Evolutionary conservation across 2,113 vertebrate species (phyloP).

Genomic region (Promerops cafer): DNA sequence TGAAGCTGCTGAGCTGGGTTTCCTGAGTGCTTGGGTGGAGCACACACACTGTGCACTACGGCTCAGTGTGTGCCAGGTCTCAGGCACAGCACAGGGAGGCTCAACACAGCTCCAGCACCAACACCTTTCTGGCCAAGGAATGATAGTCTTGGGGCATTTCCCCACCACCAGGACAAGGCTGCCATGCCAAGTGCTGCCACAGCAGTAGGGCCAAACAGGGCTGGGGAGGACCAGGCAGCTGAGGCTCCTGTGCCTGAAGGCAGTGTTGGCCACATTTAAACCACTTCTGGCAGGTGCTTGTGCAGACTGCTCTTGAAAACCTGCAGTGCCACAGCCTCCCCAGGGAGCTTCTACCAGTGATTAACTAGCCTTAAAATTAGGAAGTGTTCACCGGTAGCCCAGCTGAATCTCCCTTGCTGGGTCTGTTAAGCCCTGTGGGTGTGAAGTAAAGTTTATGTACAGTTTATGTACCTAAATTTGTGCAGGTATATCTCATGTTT

Average conservation of each 20-base stretch:
- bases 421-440: neutral
- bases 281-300: accelerated
- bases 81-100: accelerated
- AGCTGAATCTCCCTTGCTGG: neutral
- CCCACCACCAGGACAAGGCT: neutral
- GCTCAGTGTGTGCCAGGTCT: neutral
- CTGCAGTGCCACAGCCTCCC: neutral
- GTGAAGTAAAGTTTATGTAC: neutral
- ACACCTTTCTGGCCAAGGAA: neutral
- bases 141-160: neutral
- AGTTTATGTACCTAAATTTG: neutral
- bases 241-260: accelerated
- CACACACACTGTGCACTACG: neutral
- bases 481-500: neutral
- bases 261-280: neutral
- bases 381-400: neutral
- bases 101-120: neutral
- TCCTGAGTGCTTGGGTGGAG: neutral
- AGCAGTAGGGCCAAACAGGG: neutral
- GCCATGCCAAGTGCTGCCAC: accelerated
- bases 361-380: neutral
- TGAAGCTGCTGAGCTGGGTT: neutral
- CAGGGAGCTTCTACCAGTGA: neutral
- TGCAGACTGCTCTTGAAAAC: neutral
- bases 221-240: neutral